Evolutionary conservation across 1,140 invertebrate species (phyloP).

Genomic region (Zaprionus nigranus): DNA sequence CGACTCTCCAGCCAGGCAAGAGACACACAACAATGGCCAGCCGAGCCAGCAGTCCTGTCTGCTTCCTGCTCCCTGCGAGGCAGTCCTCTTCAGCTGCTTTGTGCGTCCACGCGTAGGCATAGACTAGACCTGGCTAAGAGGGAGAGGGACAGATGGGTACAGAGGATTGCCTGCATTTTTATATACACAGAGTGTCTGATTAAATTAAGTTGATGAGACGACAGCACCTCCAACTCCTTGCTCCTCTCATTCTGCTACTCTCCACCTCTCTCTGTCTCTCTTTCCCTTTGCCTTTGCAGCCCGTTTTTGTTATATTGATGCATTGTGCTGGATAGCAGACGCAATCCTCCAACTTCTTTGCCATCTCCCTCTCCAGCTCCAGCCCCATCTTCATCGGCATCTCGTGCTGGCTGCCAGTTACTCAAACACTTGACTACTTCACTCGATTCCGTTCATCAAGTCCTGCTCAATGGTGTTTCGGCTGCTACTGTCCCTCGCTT

Average conservation of each 20-base stretch:
- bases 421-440: conserved; percentile 73
- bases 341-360: conserved; percentile 19
- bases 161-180: conserved; percentile 62
- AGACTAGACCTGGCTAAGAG: conserved; percentile 35
- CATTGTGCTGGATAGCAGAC: conserved; percentile 60
- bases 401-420: conserved; percentile 50
- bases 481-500: conserved; percentile 52
- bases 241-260: conserved; percentile 11
- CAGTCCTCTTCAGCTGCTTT: conserved; percentile 24
- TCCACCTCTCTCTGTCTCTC: neutral
- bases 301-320: conserved; percentile 80
- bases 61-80: neutral
- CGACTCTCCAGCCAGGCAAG: conserved; percentile 19
- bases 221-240: conserved; percentile 18
- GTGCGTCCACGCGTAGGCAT: conserved; percentile 65
- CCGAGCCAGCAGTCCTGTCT: conserved; percentile 6
- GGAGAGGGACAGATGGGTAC: neutral
- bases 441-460: conserved; percentile 70
- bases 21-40: conserved; percentile 43
- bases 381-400: conserved; percentile 18
- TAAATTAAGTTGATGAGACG: conserved; percentile 82
- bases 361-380: conserved; percentile 1
- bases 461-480: conserved; percentile 62
- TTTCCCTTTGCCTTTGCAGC: conserved; percentile 68
- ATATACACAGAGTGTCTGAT: conserved; percentile 79